Conservation (phyloP, 2,113 vertebrate genomes). For the Thalassarche chlororhynchos region DNA sequence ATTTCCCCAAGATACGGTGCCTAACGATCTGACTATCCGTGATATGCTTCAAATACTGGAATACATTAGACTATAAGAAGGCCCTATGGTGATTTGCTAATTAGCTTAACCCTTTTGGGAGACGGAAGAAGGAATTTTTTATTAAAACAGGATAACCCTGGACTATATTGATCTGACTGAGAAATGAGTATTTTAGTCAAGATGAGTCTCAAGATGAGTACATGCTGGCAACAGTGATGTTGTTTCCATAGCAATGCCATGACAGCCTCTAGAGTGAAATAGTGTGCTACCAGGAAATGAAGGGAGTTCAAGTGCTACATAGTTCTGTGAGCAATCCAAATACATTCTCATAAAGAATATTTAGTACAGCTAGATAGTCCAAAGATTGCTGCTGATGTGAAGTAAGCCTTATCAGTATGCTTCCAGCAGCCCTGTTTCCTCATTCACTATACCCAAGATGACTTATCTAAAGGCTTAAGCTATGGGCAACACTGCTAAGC, state of each 20-base stretch:
- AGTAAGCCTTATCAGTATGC: slow-evolving; percentile 34
- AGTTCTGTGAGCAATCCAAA: slow-evolving; percentile 52
- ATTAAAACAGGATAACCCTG: slow-evolving; percentile 54
- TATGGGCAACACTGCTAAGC: neutral
- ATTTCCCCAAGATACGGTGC: neutral
- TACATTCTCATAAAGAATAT: slow-evolving; percentile 59
- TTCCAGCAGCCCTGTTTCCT: slow-evolving; percentile 15
- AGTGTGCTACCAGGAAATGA: slow-evolving; percentile 60
- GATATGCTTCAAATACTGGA: slow-evolving; percentile 34
- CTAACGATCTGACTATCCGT: neutral
- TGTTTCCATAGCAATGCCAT: slow-evolving; percentile 68
- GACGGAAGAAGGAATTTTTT: slow-evolving; percentile 31
- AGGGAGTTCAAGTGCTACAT: slow-evolving; percentile 41
- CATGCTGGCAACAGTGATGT: neutral
- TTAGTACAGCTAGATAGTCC: slow-evolving; percentile 36
- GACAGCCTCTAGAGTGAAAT: slow-evolving; percentile 25
- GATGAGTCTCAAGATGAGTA: slow-evolving; percentile 48
- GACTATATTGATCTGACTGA: slow-evolving; percentile 47
- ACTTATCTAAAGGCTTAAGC: slow-evolving; percentile 27
- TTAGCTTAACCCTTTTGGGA: slow-evolving; percentile 60
- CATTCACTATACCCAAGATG: slow-evolving; percentile 2
- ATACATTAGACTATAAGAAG: slow-evolving; percentile 36
- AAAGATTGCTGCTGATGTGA: slow-evolving; percentile 41
- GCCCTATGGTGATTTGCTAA: slow-evolving; percentile 49
- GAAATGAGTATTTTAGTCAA: slow-evolving; percentile 45